Evolutionary conservation across 2,113 vertebrate genomes (phyloP).

Genomic region (Zosterops pallidus): DNA sequence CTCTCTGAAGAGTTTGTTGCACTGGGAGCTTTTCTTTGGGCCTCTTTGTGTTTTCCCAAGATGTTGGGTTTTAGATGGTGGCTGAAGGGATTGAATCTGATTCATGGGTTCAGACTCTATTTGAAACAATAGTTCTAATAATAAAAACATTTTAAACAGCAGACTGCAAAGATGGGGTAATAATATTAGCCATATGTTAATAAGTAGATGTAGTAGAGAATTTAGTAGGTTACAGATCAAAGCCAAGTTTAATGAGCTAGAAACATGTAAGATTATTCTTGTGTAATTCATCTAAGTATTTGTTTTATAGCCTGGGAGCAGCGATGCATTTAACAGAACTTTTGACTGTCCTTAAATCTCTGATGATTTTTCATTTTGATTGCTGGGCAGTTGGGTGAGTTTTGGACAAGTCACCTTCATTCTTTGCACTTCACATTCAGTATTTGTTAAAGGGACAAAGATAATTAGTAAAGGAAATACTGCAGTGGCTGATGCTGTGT

Average conservation of each 20-base stretch:
- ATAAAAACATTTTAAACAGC: background rate
- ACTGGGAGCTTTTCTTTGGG: accelerated
- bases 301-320: background rate
- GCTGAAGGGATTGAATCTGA: background rate
- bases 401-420: background rate
- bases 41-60: background rate
- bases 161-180: background rate
- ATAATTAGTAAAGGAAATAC: background rate
- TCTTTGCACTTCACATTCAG: background rate
- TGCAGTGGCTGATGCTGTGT: background rate
- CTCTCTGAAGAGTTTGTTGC: background rate
- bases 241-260: background rate
- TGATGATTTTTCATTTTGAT: background rate
- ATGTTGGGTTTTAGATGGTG: background rate
- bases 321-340: background rate
- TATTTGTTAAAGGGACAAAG: background rate
- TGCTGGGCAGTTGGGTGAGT: background rate
- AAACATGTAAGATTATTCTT: background rate
- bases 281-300: background rate
- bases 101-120: background rate
- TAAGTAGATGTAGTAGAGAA: background rate
- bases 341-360: background rate
- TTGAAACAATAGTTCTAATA: background rate
- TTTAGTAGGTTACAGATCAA: background rate
- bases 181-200: background rate